Evolutionary conservation across 2,113 vertebrate genomes (phyloP), one percentile per base, ranked within the genome.

Genomic region (human): DNA sequence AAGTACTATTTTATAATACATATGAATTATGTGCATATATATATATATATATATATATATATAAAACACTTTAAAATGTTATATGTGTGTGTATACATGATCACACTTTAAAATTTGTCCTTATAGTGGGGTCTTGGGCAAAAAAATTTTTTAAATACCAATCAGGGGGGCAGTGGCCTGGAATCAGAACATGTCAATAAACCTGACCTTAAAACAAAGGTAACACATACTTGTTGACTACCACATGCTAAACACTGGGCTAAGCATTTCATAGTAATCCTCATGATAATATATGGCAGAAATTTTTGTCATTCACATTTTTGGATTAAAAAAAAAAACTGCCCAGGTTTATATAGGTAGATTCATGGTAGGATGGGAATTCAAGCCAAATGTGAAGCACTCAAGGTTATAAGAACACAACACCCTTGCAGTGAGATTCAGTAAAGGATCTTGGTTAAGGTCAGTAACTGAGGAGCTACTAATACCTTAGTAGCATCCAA

Each of bases 231-330:
- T 87, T 82, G 3, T 72, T 79, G 78, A 81, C 13, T 52, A 32
- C 2, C 45, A 16, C 8, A 35, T 40, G 27, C 18, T 52, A 87
- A 78, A 68, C 52, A 61, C 23, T 92, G 52, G 76, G 59, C 73
- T 93, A 73, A 94, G 45, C 52, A 25, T 96, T 61, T 78, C 38
- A 76, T 76, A 68, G 70, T 66, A 92, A 89, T 70, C 45, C 73
- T 89, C 66, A 70, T 3, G 87, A 75, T 18, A 40, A 50, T 32
- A 13, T 27, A 75, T 38, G 45, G 79, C 7, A 87, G n/a, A 68
- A 55, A 80, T 52, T 89, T 89, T 38, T 16, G 11, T 84, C 57
- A 43, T 93, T 86, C 43, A 52, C 43, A 81, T 83, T 96, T 75
- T 70, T 64, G 12, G 68, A 70, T 43, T 75, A 43, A 38, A 66